Base-by-base conservation (phyloP, 2,113 vertebrate genomes). In the Chionodraco myersi region DNA sequence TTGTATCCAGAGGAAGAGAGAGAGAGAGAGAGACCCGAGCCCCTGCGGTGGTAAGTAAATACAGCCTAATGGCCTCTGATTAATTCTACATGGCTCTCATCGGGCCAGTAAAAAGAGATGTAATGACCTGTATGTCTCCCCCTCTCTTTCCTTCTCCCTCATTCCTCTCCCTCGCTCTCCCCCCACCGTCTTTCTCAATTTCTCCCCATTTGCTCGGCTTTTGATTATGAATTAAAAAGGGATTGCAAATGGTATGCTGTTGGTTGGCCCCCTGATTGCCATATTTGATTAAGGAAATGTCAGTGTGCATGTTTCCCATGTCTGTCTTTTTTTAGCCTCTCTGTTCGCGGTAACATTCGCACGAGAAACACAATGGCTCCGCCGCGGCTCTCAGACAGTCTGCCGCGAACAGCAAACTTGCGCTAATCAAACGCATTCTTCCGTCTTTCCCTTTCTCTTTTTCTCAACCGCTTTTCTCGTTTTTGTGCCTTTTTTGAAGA, bases 21-120 rank as follows among this genome's bases (percentile, higher is more conserved):
- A 21, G 21, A 21, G 21, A 21, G 21, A 21, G 75, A 83, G 87
- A 83, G 86, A 90, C 85, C 88, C 65, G 88, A 93, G 91, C 90
- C 89, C 93, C 91, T 86, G 92, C 92, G 82, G 91, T 63, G 92
- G 88, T 89, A 91, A 93, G 92, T 95, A 95, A 96, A 96, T 95
- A 95, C 93, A 92, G 95, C 95, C 96, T 99, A 99, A 99, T 99
- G 97, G 97, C 97, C 96, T 97, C 97, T 98, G 97, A 99, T 99
- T 98, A 98, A 97, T 97, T 97, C 96, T 96, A 96, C 98, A 97
- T 96, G 96, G 97, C 97, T 97, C 97, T 98, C 96, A 97, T 98
- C 95, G 95, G 96, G 95, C 93, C 94, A 96, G 96, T 95, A 94
- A 97, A 97, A 96, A 97, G 96, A 96, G 95, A 97, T 94, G 95